These are phyloP conservation scores for Watsonalla binaria DNA, from an alignment of 2,888 invertebrate genomes.

Conservation along the genomic window DNA sequence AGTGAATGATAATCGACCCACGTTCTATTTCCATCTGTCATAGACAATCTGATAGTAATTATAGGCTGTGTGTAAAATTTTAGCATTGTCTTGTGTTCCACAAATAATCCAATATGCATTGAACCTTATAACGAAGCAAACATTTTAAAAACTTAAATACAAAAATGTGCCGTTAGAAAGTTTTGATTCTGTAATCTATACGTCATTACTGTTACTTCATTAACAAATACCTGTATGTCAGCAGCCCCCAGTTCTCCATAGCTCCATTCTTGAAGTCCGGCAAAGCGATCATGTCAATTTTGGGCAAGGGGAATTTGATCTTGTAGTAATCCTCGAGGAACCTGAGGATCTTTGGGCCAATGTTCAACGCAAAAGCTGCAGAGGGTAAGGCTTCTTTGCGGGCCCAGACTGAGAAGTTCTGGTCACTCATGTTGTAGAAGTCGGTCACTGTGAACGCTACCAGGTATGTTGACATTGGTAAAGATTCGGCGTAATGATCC, in stretches of 20 bases:
- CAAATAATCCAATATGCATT: background rate
- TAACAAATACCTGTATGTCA: slow-evolving; percentile 81
- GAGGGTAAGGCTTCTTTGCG: slow-evolving; percentile 84
- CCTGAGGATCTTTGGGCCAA: slow-evolving; percentile 85
- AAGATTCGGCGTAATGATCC: slow-evolving; percentile 87
- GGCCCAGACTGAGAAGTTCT: slow-evolving; percentile 84
- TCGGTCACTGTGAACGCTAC: slow-evolving; percentile 91
- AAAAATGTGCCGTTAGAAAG: no score
- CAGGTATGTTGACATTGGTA: slow-evolving; percentile 94
- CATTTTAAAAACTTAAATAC: background rate
- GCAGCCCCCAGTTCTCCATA: slow-evolving; percentile 93
- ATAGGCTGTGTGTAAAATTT: no score
- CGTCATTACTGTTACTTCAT: background rate
- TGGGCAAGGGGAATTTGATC: slow-evolving; percentile 87
- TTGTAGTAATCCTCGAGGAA: slow-evolving; percentile 87
- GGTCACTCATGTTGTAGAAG: slow-evolving; percentile 79
- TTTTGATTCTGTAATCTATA: background rate
- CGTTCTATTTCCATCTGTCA: no score
- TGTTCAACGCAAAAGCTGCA: slow-evolving; percentile 85
- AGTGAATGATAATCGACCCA: no score
- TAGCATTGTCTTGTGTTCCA: background rate
- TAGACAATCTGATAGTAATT: no score
- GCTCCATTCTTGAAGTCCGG: slow-evolving; percentile 94
- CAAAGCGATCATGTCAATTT: slow-evolving; percentile 95
- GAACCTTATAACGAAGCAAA: background rate